Evolutionary conservation across 35 echinoderm and acorn worm species (phyloP).

Genomic region (Lytechinus variegatus): DNA sequence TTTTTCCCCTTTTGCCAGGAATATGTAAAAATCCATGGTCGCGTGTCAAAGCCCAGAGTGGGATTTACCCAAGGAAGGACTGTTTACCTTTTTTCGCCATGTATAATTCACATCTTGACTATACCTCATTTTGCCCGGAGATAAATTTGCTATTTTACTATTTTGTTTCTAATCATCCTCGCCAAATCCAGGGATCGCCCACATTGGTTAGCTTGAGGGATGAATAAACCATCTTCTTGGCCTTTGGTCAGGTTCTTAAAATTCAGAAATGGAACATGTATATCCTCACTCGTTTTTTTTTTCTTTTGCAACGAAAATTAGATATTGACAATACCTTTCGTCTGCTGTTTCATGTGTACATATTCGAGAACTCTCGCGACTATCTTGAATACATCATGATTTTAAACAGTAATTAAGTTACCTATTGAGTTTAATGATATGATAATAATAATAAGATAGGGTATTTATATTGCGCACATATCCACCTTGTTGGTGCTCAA

Average conservation of each 20-base stretch:
- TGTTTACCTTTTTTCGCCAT: background rate
- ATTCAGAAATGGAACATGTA: background rate
- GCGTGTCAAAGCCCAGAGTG: background rate
- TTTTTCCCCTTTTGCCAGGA: background rate
- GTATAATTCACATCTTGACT: background rate
- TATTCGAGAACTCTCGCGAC: too few relatives aligned
- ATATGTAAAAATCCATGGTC: background rate
- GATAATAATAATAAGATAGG: too few relatives aligned
- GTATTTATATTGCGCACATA: too few relatives aligned
- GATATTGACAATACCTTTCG: too few relatives aligned
- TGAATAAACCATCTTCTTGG: background rate
- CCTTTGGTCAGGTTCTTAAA: background rate
- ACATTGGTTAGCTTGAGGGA: background rate
- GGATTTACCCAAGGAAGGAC: background rate
- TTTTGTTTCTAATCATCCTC: background rate
- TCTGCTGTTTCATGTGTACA: too few relatives aligned
- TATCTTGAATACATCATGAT: too few relatives aligned
- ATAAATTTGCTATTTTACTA: background rate
- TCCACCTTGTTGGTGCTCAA: too few relatives aligned
- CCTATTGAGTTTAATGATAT: too few relatives aligned
- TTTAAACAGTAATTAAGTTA: too few relatives aligned
- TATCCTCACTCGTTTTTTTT: background rate
- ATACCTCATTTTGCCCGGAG: background rate
- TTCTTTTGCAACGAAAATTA: too few relatives aligned
- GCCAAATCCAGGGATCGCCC: background rate